Evolutionary conservation across 2,888 invertebrate genomes (phyloP).

Genomic region (Heliconius charithonia): DNA sequence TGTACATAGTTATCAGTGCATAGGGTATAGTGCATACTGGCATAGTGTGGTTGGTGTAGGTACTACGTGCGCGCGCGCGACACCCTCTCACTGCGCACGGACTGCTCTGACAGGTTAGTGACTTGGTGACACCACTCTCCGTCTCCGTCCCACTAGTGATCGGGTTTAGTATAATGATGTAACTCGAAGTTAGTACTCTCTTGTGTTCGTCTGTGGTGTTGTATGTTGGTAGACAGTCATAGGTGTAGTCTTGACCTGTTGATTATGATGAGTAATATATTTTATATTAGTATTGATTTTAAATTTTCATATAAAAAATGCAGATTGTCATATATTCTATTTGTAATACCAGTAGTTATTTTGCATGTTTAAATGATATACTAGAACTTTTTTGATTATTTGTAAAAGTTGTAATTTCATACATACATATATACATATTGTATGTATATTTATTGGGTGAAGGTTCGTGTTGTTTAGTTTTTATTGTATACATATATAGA

Average conservation of each 20-base stretch:
- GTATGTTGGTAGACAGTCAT: neutral
- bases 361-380: no score
- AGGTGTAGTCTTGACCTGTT: neutral
- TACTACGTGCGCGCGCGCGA: conserved; percentile 58
- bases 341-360: no score
- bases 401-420: neutral
- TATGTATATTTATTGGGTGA: neutral
- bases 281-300: neutral
- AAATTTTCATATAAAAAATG: no score
- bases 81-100: conserved; percentile 70
- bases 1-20: neutral
- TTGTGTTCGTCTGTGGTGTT: neutral
- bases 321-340: no score
- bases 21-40: conserved; percentile 12
- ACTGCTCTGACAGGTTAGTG: conserved; percentile 74
- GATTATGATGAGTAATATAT: neutral
- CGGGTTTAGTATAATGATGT: neutral
- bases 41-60: conserved; percentile 49
- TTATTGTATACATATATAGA: neutral
- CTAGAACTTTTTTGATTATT: neutral
- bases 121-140: neutral
- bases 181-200: neutral
- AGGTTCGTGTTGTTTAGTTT: neutral
- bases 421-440: neutral
- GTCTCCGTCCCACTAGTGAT: neutral